Evolutionary conservation across 2,888 invertebrate genomes (phyloP).

Genomic region (Parnassius smintheus): DNA sequence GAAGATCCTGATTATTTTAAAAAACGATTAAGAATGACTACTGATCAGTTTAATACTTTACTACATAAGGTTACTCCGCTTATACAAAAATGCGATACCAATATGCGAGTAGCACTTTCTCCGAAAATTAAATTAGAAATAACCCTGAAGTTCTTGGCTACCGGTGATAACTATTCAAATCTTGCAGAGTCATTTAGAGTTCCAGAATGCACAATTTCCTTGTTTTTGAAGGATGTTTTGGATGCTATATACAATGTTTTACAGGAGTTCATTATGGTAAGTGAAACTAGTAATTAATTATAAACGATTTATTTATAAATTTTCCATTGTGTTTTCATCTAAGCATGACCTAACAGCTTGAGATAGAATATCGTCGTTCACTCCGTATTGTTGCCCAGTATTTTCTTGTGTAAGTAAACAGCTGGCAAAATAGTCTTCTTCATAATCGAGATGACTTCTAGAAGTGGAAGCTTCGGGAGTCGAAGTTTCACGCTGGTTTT

Average conservation of each 20-base stretch:
- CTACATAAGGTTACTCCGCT: slow-evolving; percentile 28
- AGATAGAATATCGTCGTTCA: slow-evolving; percentile 44
- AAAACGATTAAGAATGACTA: slow-evolving; percentile 40
- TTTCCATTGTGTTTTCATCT: background rate
- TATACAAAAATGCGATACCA: slow-evolving; percentile 36
- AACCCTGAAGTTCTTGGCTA: slow-evolving; percentile 28
- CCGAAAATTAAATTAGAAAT: slow-evolving; percentile 28
- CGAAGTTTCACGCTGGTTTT: too few relatives aligned
- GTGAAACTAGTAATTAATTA: too few relatives aligned
- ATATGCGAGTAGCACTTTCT: slow-evolving; percentile 27
- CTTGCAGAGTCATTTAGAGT: slow-evolving; percentile 46
- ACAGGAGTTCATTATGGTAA: too few relatives aligned
- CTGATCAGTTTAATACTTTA: slow-evolving; percentile 39
- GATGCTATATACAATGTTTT: slow-evolving; percentile 34
- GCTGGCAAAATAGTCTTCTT: slow-evolving; percentile 47
- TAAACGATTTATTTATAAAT: background rate
- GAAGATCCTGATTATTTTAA: too few relatives aligned
- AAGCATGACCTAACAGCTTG: slow-evolving; percentile 38
- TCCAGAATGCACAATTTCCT: slow-evolving; percentile 44
- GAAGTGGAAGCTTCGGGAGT: too few relatives aligned
- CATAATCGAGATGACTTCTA: slow-evolving; percentile 20
- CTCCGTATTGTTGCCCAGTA: slow-evolving; percentile 44
- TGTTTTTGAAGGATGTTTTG: slow-evolving; percentile 46
- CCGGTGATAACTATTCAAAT: slow-evolving; percentile 33
- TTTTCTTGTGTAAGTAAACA: slow-evolving; percentile 33